Conservation (phyloP, 2,888 invertebrate genomes). For the Chromoteleia sp. region DNA sequence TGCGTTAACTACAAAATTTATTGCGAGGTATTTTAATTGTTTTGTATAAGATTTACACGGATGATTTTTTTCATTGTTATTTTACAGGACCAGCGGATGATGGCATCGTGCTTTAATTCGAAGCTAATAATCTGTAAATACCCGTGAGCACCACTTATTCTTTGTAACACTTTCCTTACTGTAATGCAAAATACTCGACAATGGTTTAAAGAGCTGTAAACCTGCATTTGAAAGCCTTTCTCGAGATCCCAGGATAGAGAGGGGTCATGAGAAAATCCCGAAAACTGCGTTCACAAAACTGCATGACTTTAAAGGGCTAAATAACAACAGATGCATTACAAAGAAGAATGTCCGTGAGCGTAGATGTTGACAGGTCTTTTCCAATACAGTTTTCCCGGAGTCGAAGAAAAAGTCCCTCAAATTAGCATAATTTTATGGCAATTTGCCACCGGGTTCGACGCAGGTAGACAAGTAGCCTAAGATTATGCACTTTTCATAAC, state of each 20-base stretch:
- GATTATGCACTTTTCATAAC: conserved; percentile 29
- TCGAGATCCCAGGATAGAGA: not conserved
- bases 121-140: conserved; percentile 37
- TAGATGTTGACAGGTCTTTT: conserved; percentile 57
- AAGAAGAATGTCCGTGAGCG: conserved; percentile 25
- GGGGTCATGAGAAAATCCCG: conserved; percentile 53
- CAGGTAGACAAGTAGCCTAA: conserved; percentile 44
- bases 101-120: conserved; percentile 12
- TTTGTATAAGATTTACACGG: not conserved
- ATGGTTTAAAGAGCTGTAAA: conserved; percentile 33
- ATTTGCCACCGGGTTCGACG: conserved; percentile 37
- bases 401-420: conserved; percentile 39
- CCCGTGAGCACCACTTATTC: conserved; percentile 41
- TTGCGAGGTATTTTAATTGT: not conserved
- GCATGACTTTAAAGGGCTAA: conserved; percentile 64
- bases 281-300: conserved; percentile 54
- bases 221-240: conserved; percentile 19
- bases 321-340: conserved; percentile 46
- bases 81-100: not conserved
- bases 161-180: conserved; percentile 13
- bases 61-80: not conserved
- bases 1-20: not conserved
- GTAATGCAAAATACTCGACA: conserved; percentile 17
- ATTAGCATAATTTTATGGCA: conserved; percentile 63
- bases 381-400: conserved; percentile 19